These are phyloP conservation scores for Zosterops borbonicus DNA, from an alignment of 2,113 vertebrate genomes.

Conservation along the genomic window DNA sequence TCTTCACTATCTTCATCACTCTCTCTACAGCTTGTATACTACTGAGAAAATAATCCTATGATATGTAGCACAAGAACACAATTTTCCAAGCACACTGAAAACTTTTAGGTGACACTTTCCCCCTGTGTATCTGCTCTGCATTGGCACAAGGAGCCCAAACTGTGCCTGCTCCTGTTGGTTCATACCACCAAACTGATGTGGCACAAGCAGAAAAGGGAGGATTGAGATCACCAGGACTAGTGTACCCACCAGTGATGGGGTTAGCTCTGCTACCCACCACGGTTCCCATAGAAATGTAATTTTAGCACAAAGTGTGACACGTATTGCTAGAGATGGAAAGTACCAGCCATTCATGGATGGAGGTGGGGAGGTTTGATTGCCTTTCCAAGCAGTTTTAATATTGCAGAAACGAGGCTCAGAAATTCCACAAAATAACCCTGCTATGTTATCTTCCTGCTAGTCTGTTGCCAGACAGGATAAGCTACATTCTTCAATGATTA, in stretches of 20 bases:
- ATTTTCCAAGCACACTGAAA: background rate
- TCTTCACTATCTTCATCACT: background rate
- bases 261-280: background rate
- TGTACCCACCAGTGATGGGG: background rate
- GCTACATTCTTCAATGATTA: background rate
- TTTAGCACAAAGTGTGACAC: background rate
- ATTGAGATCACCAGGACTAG: background rate
- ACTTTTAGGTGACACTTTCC: background rate
- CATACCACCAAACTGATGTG: background rate
- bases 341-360: rapidly evolving
- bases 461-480: background rate
- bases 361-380: background rate
- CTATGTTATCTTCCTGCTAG: background rate
- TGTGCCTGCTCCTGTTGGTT: background rate
- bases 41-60: background rate
- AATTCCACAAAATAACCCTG: background rate
- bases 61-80: background rate
- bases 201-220: background rate
- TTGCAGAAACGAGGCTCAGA: background rate
- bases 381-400: background rate
- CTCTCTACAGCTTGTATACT: background rate
- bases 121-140: rapidly evolving
- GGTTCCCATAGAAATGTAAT: background rate
- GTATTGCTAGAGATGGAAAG: background rate
- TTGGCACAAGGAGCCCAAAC: background rate